These are phyloP conservation scores for Agrotis clavis DNA, from an alignment of 2,888 invertebrate genomes.

Conservation along the genomic window DNA sequence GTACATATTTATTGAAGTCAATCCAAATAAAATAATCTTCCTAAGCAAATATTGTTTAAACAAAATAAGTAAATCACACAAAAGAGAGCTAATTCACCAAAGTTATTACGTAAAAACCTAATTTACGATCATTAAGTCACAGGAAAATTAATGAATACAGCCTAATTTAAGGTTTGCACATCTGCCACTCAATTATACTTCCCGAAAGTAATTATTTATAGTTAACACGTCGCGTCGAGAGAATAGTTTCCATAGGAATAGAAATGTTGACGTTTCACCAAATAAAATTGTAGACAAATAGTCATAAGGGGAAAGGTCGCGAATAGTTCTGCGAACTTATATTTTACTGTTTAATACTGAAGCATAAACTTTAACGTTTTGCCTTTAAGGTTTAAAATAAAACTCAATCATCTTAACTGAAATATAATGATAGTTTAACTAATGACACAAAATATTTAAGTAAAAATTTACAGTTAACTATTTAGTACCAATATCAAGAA, in stretches of 20 bases:
- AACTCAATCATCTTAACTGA: background rate
- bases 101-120: background rate
- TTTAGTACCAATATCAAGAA: constrained; percentile 60
- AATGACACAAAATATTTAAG: constrained; percentile 84
- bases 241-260: constrained; percentile 63
- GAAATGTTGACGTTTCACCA: constrained; percentile 80
- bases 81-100: background rate
- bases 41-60: background rate
- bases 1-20: too few relatives aligned
- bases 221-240: constrained; percentile 72
- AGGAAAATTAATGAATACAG: constrained; percentile 27
- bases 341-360: constrained; percentile 20
- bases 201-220: constrained; percentile 51
- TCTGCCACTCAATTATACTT: constrained; percentile 54
- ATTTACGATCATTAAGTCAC: constrained; percentile 34
- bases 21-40: too few relatives aligned
- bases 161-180: constrained; percentile 43
- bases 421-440: constrained; percentile 63
- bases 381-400: constrained; percentile 61
- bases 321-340: constrained; percentile 59
- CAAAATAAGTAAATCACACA: background rate
- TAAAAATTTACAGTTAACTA: constrained; percentile 75
- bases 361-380: constrained; percentile 43
- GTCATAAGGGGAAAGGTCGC: constrained; percentile 77
- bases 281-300: constrained; percentile 82